These are phyloP conservation scores for Elaeidobius kamerunicus DNA, from an alignment of 2,888 invertebrate species.

Conservation along the genomic window DNA sequence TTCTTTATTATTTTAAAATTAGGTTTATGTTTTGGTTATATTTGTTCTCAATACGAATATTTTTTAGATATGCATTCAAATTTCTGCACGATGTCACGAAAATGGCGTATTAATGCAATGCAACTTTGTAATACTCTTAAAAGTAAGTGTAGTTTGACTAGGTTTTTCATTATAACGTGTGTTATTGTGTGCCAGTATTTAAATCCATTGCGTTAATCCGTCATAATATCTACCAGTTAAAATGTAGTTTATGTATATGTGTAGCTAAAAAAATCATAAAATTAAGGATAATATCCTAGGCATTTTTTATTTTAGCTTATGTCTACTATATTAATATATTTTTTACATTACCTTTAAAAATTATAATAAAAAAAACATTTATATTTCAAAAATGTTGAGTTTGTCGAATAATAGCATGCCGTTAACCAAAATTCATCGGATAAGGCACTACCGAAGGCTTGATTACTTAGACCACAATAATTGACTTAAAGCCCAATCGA, in stretches of 20 bases:
- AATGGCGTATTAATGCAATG: slow-evolving; percentile 29
- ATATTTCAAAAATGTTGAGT: no score
- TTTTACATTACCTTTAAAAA: not conserved
- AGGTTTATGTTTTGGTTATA: no score
- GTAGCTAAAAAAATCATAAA: no score
- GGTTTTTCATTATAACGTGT: not conserved
- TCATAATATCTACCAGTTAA: slow-evolving; percentile 4
- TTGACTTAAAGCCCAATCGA: no score
- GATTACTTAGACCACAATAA: no score
- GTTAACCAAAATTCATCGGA: no score
- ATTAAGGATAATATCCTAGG: no score
- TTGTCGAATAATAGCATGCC: no score
- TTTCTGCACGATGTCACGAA: slow-evolving; percentile 27
- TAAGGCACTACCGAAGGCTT: no score
- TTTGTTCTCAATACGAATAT: no score
- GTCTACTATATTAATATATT: not conserved
- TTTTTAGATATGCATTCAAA: slow-evolving; percentile 28
- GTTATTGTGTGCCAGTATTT: not conserved
- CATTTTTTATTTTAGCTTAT: not conserved
- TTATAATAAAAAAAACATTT: no score
- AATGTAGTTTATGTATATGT: not conserved
- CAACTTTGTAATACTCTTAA: slow-evolving; percentile 20
- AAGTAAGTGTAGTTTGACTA: slow-evolving; percentile 16
- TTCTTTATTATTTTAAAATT: no score
- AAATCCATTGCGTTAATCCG: slow-evolving; percentile 22